Evolutionary conservation across 2,888 invertebrate genomes (phyloP), one percentile per base, ranked within the genome.

Genomic region (Hyalella azteca): DNA sequence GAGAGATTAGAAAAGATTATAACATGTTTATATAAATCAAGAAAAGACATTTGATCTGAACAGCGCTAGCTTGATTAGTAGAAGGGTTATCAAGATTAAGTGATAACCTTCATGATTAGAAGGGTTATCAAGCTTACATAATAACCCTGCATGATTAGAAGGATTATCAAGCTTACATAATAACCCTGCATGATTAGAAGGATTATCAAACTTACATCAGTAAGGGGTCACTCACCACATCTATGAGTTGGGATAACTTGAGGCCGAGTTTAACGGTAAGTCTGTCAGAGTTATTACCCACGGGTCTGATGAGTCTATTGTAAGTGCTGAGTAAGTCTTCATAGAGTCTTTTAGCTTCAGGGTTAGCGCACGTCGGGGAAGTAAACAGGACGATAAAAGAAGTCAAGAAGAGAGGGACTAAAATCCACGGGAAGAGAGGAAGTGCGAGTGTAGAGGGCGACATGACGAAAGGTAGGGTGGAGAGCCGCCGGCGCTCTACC

Each of bases 231-330:
- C 93, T 94, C 88, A 95, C 95, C 91, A 95, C 95, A 90, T 95
- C 95, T 89, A 95, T 95, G 88, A 95, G 92, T 90, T 95, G 95
- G 88, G 95, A 95, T 86, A 95, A 91, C 88, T 92, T 91, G 86
- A 97, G 92, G 85, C 96, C 96, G 93, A 97, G 94, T 91, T 95
- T 95, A 89, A 97, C 96, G 87, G 95, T 95, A 88, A 97, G 93
- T 86, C 95, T 93, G 90, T 96, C 96, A 86, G 95, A 94, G 90
- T 95, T 95, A 90, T 96, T 96, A 87, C 95, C 95, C 86, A 96
- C 96, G 85, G 97, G 97, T 88, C 97, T 91, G 88, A 96, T 96
- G 88, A 97, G 92, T 87, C 96, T 93, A 90, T 97, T 97, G 91
- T 97, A 97, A 90, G 95, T 95, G 87, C 94, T 94, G 87, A 97